These are phyloP conservation scores for Drosophila ercepeae DNA, from an alignment of 1,140 invertebrate species.

Conservation along the genomic window DNA sequence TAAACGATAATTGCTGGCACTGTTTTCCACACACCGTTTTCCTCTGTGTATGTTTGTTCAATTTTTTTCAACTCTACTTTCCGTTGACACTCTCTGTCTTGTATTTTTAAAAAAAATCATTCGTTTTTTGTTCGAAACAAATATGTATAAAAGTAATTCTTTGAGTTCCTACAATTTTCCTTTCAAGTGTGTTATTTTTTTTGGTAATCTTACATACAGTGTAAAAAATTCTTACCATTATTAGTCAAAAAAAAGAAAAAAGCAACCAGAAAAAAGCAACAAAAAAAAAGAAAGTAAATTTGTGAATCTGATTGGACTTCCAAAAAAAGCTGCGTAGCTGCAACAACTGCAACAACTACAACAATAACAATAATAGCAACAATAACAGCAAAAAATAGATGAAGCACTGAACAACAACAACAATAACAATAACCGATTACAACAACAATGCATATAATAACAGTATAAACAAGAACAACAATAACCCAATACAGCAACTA, in stretches of 20 bases:
- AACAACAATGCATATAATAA: slow-evolving; percentile 27
- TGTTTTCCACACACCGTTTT: neutral
- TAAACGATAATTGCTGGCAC: slow-evolving; percentile 43
- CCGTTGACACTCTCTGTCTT: slow-evolving; percentile 43
- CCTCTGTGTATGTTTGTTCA: slow-evolving; percentile 31
- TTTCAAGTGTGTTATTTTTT: slow-evolving; percentile 9
- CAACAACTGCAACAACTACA: slow-evolving; percentile 32
- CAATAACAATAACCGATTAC: slow-evolving; percentile 14
- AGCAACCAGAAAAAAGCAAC: slow-evolving; percentile 37
- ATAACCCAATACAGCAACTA: slow-evolving; percentile 34
- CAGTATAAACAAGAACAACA: slow-evolving; percentile 36
- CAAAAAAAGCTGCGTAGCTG: slow-evolving; percentile 62
- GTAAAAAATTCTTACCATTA: slow-evolving; percentile 23
- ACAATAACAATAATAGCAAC: neutral
- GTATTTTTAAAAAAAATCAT: slow-evolving; percentile 13
- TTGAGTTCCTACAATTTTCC: slow-evolving; percentile 25
- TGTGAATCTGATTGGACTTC: slow-evolving; percentile 64
- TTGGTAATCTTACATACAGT: slow-evolving; percentile 17
- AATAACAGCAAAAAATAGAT: slow-evolving; percentile 1
- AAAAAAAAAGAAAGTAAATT: slow-evolving; percentile 45
- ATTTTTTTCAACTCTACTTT: slow-evolving; percentile 35
- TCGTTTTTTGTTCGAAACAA: slow-evolving; percentile 4
- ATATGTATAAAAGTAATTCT: slow-evolving; percentile 17
- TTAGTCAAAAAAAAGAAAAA: slow-evolving; percentile 28
- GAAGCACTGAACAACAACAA: neutral